Conservation (phyloP, 2,113 vertebrate species). For the Pyxicephalus adspersus region DNA sequence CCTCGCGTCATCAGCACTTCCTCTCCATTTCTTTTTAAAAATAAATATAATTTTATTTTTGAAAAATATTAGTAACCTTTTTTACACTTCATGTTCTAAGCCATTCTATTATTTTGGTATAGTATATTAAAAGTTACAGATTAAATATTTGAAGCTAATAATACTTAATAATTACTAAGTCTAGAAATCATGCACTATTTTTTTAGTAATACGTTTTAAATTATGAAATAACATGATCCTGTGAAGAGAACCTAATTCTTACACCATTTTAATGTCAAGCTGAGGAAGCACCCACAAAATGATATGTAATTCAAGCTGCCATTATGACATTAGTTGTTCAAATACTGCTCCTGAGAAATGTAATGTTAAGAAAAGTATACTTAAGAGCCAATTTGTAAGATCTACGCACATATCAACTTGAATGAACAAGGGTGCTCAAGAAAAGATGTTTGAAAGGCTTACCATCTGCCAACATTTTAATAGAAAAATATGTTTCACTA, state of each 20-base stretch:
- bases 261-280: constrained; percentile 15
- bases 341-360: background rate
- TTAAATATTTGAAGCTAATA: background rate
- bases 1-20: constrained; percentile 35
- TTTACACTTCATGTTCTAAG: background rate
- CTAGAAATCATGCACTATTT: background rate
- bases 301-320: constrained; percentile 41
- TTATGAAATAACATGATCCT: constrained; percentile 15
- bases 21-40: background rate
- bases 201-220: constrained; percentile 8
- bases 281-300: background rate
- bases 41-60: background rate
- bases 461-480: constrained; percentile 29
- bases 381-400: constrained; percentile 25
- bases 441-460: constrained; percentile 16
- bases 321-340: constrained; percentile 21
- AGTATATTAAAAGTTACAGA: background rate
- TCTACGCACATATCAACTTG: background rate
- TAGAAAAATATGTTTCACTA: constrained; percentile 9
- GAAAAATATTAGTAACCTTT: background rate
- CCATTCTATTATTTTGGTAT: constrained; percentile 2
- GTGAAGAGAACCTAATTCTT: background rate
- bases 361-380: constrained; percentile 5
- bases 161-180: background rate
- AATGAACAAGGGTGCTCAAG: constrained; percentile 8